phyloP scores from a whole-genome alignment of 2,113 vertebrate genomes.

The Panthera tigris region DNA sequence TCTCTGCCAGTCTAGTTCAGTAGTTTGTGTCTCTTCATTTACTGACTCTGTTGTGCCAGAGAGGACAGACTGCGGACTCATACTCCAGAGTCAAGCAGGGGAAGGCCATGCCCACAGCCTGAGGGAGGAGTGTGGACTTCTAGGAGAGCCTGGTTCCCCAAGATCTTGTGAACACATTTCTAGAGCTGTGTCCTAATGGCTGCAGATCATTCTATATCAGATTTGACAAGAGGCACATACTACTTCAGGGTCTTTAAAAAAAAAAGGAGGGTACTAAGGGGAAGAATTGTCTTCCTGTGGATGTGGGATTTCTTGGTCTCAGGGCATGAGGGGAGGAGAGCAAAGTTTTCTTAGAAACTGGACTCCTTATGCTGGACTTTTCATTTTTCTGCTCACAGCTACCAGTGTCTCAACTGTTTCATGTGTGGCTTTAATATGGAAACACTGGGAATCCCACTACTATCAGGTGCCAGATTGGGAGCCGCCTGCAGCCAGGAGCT shows the following conservation, averaged over 20 bases:
- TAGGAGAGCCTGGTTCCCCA: background rate
- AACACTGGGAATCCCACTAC: constrained; percentile 34
- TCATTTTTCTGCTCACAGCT: constrained; percentile 58
- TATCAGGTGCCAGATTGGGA: constrained; percentile 41
- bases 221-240: background rate
- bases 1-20: background rate
- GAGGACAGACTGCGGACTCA: background rate
- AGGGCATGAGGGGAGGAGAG: background rate
- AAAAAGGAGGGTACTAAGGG: background rate
- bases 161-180: accelerated
- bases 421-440: constrained; percentile 56
- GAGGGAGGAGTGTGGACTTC: background rate
- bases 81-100: background rate
- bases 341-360: background rate
- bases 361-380: background rate
- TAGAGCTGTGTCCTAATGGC: background rate
- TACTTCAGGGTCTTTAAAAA: background rate
- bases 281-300: background rate
- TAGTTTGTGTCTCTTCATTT: background rate
- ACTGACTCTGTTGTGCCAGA: background rate
- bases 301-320: background rate
- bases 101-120: accelerated
- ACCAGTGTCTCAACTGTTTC: constrained; percentile 68
- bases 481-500: background rate
- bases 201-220: background rate